Conservation (phyloP, 2,797 vertebrate genomes). For the Semaprochilodus insignis region DNA sequence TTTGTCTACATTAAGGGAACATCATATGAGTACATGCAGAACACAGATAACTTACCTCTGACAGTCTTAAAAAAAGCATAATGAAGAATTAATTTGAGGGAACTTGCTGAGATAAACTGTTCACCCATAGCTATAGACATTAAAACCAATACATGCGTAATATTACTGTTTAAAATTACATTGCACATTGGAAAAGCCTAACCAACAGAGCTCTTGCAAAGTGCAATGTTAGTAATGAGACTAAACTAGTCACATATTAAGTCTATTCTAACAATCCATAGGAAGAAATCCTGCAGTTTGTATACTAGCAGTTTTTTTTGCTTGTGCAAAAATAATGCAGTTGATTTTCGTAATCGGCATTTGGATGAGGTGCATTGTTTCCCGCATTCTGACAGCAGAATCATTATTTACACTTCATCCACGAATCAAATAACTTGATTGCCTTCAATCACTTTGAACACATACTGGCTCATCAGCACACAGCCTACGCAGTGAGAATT, state of each 20-base stretch:
- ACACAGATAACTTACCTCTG: background rate
- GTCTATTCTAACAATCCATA: background rate
- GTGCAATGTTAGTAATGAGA: background rate
- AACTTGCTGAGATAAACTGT: background rate
- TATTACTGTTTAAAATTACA: background rate
- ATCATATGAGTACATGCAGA: no score
- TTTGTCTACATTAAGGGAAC: no score
- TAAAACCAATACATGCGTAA: background rate
- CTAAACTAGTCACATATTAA: background rate
- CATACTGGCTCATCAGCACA: constrained; percentile 36
- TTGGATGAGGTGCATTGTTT: constrained; percentile 38
- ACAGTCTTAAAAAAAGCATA: background rate
- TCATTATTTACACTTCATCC: constrained; percentile 59
- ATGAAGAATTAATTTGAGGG: background rate
- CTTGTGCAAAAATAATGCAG: constrained; percentile 33
- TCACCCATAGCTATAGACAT: background rate
- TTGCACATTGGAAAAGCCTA: background rate
- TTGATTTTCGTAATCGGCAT: constrained; percentile 52
- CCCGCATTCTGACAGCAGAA: constrained; percentile 49
- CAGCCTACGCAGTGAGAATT: constrained; percentile 24
- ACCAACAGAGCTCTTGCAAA: background rate
- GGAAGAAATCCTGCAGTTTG: background rate
- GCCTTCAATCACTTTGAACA: constrained; percentile 53
- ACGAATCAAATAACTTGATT: constrained; percentile 57
- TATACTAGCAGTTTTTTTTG: background rate